Evolutionary conservation across 2,113 vertebrate genomes (phyloP), one percentile per base, ranked within the genome.

Genomic region (Girardinichthys multiradiatus): DNA sequence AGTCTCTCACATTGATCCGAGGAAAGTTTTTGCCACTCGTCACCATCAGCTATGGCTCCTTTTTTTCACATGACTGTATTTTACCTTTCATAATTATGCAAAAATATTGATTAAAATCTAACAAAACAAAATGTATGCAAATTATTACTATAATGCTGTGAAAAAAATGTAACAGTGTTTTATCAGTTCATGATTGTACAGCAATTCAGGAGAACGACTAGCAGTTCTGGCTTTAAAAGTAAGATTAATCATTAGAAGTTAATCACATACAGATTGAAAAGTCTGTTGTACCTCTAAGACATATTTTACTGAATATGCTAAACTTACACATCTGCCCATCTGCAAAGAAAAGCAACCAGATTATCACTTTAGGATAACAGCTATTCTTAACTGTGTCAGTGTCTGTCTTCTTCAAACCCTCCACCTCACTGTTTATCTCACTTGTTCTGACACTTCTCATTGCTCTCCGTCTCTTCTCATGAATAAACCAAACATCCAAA

Each of bases 301-400:
- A 70, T 82, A 72, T 26, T 82, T 70, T 78, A 80, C 88, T 84
- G 60, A 90, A 86, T 81, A 88, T 87, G 84, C 42, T 88, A 84
- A 91, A 87, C 35, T 64, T 51, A n/a, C 66, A 59, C n/a, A 27
- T 30, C 28, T 35, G 58, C 17, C 54, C 30, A 27, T 39, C 66
- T 79, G 78, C 86, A 87, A 85, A 81, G 57, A 76, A n/a, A 73
- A 70, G 35, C 60, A 77, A 84, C 77, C 66, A 30, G 68, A 59
- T 77, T 84, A 65, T 76, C 42, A 83, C 74, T 82, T 82, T 63
- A 72, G 69, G 62, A 60, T 19, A 80, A 82, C 62, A 48, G 57
- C 30, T 61, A 15, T 68, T 74, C 17, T 57, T 74, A 81, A 68
- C 74, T 71, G 57, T 2, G 19, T 10, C n/a, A 21, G 5, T 57